Conservation (phyloP, 2,113 vertebrate genomes). For the Amphilophus citrinellus region DNA sequence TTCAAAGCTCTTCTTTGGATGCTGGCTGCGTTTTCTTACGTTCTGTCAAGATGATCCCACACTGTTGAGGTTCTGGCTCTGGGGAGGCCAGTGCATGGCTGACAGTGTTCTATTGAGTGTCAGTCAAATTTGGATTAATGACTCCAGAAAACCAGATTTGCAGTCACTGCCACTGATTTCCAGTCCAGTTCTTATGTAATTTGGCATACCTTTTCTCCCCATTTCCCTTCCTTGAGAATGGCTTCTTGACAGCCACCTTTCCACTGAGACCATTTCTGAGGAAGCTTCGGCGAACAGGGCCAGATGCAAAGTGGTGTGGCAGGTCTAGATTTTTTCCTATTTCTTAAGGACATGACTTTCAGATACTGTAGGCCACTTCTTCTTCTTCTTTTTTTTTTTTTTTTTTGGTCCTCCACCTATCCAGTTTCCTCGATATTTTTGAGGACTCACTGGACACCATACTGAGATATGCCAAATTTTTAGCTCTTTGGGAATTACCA, state of each 20-base stretch:
- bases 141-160: no score
- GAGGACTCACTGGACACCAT: neutral
- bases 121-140: no score
- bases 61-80: neutral
- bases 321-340: neutral
- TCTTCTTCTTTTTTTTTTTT: neutral
- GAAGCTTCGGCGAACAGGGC: no score
- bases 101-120: neutral
- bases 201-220: no score
- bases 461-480: neutral
- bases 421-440: neutral
- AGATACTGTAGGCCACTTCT: neutral
- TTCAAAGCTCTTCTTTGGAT: neutral
- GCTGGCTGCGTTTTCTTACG: constrained; percentile 1
- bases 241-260: no score
- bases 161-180: no score
- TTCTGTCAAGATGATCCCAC: neutral
- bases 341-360: neutral
- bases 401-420: neutral
- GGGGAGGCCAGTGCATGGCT: neutral
- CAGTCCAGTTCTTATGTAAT: no score
- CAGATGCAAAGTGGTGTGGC: no score
- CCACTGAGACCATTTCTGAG: no score
- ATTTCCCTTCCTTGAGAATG: no score
- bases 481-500: neutral